Conservation (phyloP, 1,140 invertebrate genomes). For the Polyergus mexicanus region DNA sequence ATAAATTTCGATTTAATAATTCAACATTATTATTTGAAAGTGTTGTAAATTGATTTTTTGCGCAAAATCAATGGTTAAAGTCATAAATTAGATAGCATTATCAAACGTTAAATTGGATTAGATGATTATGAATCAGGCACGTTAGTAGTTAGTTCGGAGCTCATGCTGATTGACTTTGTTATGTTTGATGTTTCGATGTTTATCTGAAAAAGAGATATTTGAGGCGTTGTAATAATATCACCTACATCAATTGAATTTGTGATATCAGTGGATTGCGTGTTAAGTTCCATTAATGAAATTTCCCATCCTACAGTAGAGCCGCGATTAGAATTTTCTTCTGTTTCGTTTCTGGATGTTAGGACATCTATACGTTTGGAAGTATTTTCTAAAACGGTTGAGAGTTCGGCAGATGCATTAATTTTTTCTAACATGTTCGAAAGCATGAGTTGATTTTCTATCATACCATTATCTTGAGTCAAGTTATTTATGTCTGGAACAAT, state of each 20-base stretch:
- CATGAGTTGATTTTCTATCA: conserved; percentile 8
- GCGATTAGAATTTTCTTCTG: conserved; percentile 19
- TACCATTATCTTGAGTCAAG: conserved; percentile 9
- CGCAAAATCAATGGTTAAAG: not conserved
- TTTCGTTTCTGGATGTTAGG: conserved; percentile 32
- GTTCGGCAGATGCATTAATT: not conserved
- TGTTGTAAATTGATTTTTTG: conserved; percentile 6
- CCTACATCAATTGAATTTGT: not conserved
- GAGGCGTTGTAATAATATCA: conserved; percentile 3
- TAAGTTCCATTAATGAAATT: conserved; percentile 28
- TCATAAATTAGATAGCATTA: not conserved
- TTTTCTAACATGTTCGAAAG: not conserved
- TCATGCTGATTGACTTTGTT: conserved; percentile 62
- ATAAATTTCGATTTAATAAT: not conserved
- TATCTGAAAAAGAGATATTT: conserved; percentile 15
- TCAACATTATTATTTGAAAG: not conserved
- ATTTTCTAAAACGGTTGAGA: not conserved
- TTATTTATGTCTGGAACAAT: not conserved
- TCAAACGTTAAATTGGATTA: not conserved
- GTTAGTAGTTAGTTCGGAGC: conserved; percentile 62
- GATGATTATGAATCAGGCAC: conserved; percentile 10
- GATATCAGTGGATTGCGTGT: not conserved
- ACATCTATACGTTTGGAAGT: conserved; percentile 33
- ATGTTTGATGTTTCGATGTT: conserved; percentile 35
- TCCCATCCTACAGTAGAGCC: conserved; percentile 5